Evolutionary conservation across 2,797 vertebrate genomes (phyloP).

Genomic region (Cuculus canorus): DNA sequence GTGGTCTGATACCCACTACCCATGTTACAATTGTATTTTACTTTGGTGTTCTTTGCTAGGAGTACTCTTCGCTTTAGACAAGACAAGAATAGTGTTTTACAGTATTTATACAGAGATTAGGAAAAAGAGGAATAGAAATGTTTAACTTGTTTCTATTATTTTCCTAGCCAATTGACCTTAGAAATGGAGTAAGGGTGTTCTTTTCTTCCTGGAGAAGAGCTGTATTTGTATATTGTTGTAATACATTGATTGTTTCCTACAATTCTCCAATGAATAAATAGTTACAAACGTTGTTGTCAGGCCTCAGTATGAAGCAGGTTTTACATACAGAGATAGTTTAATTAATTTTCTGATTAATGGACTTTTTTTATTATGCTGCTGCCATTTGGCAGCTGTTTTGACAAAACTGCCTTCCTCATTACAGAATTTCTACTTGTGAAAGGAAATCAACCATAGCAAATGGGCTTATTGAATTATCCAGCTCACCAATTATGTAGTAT

Average conservation of each 20-base stretch:
- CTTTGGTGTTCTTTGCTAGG: neutral
- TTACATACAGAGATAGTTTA: slow-evolving; percentile 72
- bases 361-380: slow-evolving; percentile 64
- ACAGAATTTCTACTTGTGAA: slow-evolving; percentile 76
- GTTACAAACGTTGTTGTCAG: slow-evolving; percentile 59
- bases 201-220: slow-evolving; percentile 4
- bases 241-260: slow-evolving; percentile 2
- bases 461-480: slow-evolving; percentile 82
- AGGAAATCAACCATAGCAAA: slow-evolving; percentile 78
- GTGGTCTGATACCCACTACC: rapidly evolving
- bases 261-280: slow-evolving; percentile 53
- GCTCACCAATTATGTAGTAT: slow-evolving; percentile 80
- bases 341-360: slow-evolving; percentile 79
- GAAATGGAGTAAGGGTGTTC: neutral
- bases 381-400: slow-evolving; percentile 79
- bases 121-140: neutral
- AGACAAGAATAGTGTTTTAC: neutral
- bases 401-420: slow-evolving; percentile 78
- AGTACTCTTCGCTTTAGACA: neutral
- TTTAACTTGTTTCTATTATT: neutral
- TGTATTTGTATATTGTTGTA: slow-evolving; percentile 9
- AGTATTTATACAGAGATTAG: neutral
- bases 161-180: neutral
- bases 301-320: slow-evolving; percentile 56
- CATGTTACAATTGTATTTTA: neutral